A percentile compares a stretch with the other conserved stretches of the same genome.
These are phyloP conservation scores for Eupithecia centaureata DNA, from an alignment of 2,888 invertebrate species.

Conservation along the genomic window DNA sequence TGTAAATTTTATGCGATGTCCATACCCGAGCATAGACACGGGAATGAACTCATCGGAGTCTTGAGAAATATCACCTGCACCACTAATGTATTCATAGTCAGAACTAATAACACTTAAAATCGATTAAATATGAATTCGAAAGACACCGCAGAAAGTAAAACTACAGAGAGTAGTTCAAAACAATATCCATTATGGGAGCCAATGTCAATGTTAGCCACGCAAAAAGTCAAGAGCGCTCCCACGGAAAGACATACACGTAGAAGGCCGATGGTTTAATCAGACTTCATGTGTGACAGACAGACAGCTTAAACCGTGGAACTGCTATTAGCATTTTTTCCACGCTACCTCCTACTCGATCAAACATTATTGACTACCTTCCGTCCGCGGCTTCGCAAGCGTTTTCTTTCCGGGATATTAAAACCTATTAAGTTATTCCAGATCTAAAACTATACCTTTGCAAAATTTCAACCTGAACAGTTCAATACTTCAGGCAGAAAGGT, in stretches of 20 bases:
- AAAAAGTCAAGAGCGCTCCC: constrained; percentile 65
- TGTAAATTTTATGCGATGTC: constrained; percentile 17
- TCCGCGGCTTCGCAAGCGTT: background rate
- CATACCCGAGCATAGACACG: background rate
- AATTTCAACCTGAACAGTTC: background rate
- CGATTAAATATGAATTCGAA: background rate
- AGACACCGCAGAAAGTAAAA: constrained; percentile 45
- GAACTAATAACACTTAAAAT: background rate
- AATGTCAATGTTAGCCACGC: constrained; percentile 59
- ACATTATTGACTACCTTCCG: background rate
- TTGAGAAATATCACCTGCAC: constrained; percentile 17
- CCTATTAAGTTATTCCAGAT: background rate
- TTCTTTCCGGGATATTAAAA: background rate
- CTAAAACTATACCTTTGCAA: background rate
- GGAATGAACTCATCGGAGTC: constrained; percentile 16
- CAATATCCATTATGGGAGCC: constrained; percentile 47
- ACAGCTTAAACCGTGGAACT: constrained; percentile 49
- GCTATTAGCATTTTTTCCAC: constrained; percentile 62
- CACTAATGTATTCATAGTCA: background rate
- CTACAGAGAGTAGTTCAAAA: constrained; percentile 55
- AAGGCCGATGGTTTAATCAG: constrained; percentile 62
- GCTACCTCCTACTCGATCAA: constrained; percentile 59
- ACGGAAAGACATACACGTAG: constrained; percentile 52
- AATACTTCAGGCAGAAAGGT: background rate
- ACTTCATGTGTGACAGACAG: constrained; percentile 35